These are phyloP conservation scores for Ellobius talpinus DNA, from an alignment of 2,113 vertebrate genomes.

Conservation along the genomic window DNA sequence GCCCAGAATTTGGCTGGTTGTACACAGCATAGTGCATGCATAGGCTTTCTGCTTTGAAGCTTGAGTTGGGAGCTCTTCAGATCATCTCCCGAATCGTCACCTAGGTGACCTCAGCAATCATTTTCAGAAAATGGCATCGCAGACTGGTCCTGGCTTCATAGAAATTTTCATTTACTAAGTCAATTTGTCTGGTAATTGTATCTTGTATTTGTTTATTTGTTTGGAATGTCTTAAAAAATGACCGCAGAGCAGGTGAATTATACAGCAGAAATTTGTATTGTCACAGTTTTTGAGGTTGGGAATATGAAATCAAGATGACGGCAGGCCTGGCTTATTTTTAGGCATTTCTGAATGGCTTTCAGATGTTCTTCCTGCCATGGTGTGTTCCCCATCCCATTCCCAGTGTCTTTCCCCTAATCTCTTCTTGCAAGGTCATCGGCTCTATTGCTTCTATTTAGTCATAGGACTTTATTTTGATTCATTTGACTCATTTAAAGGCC, in stretches of 20 bases:
- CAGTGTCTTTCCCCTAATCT: neutral
- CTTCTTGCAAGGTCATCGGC: neutral
- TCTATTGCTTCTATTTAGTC: neutral
- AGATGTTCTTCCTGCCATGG: neutral
- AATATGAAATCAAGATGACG: neutral
- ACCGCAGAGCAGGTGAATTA: neutral
- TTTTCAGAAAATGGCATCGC: neutral
- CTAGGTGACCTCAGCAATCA: neutral
- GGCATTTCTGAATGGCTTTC: neutral
- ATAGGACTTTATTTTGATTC: neutral
- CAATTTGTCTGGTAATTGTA: neutral
- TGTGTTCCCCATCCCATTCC: neutral
- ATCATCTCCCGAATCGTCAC: neutral
- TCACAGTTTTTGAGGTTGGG: neutral
- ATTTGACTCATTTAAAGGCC: neutral
- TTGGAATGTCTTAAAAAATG: neutral
- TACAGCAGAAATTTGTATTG: neutral
- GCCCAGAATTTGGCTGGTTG: neutral
- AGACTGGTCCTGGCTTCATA: neutral
- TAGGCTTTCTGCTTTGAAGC: neutral
- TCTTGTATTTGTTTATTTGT: neutral
- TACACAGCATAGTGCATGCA: fast-evolving
- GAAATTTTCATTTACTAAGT: no score
- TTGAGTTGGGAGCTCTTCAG: neutral
- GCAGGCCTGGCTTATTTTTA: neutral